Conservation (phyloP, 2,113 vertebrate genomes). For the Erinaceus europaeus region DNA sequence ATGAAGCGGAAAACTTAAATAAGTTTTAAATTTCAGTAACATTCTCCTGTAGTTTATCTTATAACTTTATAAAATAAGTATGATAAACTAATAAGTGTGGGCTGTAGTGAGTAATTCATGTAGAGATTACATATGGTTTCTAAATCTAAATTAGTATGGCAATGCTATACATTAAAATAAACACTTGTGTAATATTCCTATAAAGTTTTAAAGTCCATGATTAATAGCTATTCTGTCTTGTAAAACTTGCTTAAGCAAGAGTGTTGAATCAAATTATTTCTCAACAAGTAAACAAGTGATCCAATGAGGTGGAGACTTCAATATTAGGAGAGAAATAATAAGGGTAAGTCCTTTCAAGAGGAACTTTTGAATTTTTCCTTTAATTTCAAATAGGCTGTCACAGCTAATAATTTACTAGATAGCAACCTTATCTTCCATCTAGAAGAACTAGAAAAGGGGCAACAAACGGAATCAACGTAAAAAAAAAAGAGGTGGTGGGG, state of each 20-base stretch:
- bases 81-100: conserved; percentile 21
- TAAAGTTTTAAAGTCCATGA: conserved; percentile 27
- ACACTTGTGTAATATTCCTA: not conserved
- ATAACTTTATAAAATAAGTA: conserved; percentile 50
- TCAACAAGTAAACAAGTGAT: conserved; percentile 36
- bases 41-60: conserved; percentile 15
- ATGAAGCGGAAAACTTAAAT: conserved; percentile 63
- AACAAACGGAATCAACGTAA: too few species aligned
- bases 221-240: conserved; percentile 30
- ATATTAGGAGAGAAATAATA: conserved; percentile 1
- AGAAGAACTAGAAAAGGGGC: too few species aligned
- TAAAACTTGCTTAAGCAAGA: conserved; percentile 35
- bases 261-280: not conserved
- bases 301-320: conserved; percentile 8
- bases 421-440: too few species aligned
- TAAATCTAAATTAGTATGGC: conserved; percentile 40
- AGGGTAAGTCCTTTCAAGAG: not conserved
- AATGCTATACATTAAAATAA: not conserved
- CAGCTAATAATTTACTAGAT: not conserved
- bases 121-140: not conserved
- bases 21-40: conserved; percentile 52
- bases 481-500: too few species aligned
- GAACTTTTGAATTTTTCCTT: not conserved
- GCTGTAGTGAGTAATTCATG: not conserved
- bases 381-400: not conserved